Percentiles rank a stretch among this genome's conserved stretches.
These are phyloP conservation scores for Tineola bisselliella DNA, from an alignment of 2,888 invertebrate species.

Conservation along the genomic window DNA sequence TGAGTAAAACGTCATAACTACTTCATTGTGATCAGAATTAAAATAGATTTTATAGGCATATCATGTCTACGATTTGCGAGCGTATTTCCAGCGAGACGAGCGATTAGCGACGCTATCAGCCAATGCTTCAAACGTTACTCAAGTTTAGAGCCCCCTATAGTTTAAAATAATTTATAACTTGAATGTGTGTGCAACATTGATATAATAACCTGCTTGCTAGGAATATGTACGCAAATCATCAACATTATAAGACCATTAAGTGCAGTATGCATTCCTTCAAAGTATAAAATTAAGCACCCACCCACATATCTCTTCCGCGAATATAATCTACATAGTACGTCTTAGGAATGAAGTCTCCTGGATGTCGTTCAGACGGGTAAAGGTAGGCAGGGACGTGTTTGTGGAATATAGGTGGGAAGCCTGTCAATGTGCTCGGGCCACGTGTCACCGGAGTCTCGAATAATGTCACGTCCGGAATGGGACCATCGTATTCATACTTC, in stretches of 20 bases:
- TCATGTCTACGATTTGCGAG: no score
- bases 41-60: not conserved
- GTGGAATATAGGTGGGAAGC: conserved; percentile 57
- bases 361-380: conserved; percentile 52
- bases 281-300: conserved; percentile 61
- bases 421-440: conserved; percentile 53
- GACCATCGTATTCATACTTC: conserved; percentile 53
- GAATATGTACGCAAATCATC: no score
- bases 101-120: no score
- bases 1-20: not conserved
- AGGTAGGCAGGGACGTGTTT: conserved; percentile 61
- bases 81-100: no score
- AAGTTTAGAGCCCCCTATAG: no score
- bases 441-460: conserved; percentile 39
- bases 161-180: no score
- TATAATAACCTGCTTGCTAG: no score
- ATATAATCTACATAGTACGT: conserved; percentile 65
- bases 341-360: conserved; percentile 57
- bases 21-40: not conserved
- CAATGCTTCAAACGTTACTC: no score
- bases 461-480: conserved; percentile 48
- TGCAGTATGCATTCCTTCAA: conserved; percentile 38
- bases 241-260: not conserved
- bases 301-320: conserved; percentile 62
- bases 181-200: no score